phyloP scores from a whole-genome alignment of 1,140 invertebrate species.

The Ridgeia piscesae region DNA sequence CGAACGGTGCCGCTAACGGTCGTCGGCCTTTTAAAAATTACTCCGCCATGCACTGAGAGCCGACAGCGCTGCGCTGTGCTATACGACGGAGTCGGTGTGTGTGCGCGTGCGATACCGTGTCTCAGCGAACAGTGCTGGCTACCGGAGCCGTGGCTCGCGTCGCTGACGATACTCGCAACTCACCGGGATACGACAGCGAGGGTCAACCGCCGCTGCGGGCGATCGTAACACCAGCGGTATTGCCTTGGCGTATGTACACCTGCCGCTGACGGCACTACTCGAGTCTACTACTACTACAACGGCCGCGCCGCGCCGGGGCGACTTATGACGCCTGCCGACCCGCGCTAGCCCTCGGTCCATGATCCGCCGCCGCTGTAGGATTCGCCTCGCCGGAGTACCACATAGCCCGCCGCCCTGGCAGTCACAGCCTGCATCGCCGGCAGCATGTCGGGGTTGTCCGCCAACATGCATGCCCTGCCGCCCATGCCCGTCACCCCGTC shows the following conservation, averaged over 20 bases:
- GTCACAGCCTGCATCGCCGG: not conserved
- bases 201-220: not conserved
- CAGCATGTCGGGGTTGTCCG: not conserved
- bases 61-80: not conserved
- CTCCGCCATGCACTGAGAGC: not conserved
- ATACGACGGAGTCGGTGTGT: not conserved
- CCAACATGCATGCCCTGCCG: not conserved
- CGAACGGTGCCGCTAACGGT: not conserved
- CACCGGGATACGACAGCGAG: not conserved
- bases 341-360: not conserved
- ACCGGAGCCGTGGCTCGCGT: not conserved
- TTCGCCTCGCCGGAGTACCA: not conserved
- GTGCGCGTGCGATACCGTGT: not conserved
- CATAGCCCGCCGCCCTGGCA: not conserved
- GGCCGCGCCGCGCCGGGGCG: too few relatives aligned
- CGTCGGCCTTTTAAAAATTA: not conserved
- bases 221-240: not conserved
- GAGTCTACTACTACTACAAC: not conserved
- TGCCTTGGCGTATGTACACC: not conserved
- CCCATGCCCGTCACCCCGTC: not conserved
- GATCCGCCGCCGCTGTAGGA: not conserved
- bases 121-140: not conserved
- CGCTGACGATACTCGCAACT: not conserved
- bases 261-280: not conserved
- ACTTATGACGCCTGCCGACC: not conserved